A percentile compares a stretch with the other conserved stretches of the same genome.
phyloP scores from a whole-genome alignment of 2,113 vertebrate species.

The Labrus mixtus region DNA sequence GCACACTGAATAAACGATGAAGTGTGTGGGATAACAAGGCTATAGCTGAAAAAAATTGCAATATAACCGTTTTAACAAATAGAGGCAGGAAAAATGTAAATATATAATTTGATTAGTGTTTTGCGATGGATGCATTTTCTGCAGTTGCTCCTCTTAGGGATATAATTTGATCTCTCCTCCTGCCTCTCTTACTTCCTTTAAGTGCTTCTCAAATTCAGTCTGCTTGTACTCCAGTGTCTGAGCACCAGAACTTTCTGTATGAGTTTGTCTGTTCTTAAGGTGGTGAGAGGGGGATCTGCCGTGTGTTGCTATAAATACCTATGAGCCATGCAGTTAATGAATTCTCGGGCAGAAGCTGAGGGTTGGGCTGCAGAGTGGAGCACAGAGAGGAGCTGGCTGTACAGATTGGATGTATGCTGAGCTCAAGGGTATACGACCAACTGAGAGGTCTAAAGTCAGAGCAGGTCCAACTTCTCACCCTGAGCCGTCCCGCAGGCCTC shows the following conservation, averaged over 20 bases:
- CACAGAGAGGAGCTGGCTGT: conserved; percentile 40
- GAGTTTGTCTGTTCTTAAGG: conserved; percentile 26
- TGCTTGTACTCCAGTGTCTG: conserved; percentile 9
- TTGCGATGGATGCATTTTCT: conserved; percentile 8
- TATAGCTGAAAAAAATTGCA: conserved; percentile 16
- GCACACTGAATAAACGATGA: background rate
- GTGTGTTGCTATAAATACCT: conserved; percentile 67
- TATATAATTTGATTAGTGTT: conserved; percentile 27
- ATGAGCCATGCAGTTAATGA: conserved; percentile 55
- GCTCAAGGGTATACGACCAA: conserved; percentile 72
- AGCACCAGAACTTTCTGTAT: background rate
- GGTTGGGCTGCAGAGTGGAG: conserved; percentile 37
- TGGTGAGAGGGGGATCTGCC: conserved; percentile 17
- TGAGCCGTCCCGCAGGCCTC: conserved; percentile 26
- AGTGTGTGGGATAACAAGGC: conserved; percentile 20
- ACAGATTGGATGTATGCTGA: conserved; percentile 60
- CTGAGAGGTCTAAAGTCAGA: conserved; percentile 51
- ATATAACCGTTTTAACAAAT: conserved; percentile 28
- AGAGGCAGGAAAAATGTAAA: background rate
- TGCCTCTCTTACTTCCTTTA: background rate
- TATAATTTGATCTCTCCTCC: background rate
- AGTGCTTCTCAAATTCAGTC: conserved; percentile 13
- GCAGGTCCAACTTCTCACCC: conserved; percentile 18
- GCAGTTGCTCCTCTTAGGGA: background rate
- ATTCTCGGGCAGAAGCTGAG: conserved; percentile 51